A percentile compares a stretch with the other conserved stretches of the same genome.
Evolutionary conservation across 2,797 vertebrate species (phyloP).

Genomic region (Echeneis naucrates): DNA sequence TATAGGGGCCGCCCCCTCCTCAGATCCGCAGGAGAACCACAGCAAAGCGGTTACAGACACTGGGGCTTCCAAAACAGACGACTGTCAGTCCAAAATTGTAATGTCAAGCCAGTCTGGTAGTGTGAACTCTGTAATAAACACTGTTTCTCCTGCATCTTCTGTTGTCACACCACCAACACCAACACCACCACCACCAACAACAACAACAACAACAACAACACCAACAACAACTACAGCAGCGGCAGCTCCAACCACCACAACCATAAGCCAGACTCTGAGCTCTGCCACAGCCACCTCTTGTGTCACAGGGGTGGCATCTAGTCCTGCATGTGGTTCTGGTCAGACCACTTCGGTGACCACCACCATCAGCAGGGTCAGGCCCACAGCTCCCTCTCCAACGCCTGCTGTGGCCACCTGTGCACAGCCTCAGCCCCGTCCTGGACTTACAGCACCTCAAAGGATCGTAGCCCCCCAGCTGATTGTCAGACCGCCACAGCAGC

Average conservation of each 20-base stretch:
- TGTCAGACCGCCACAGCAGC: slow-evolving; percentile 89
- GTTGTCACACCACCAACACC: slow-evolving; percentile 68
- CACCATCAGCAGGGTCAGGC: slow-evolving; percentile 74
- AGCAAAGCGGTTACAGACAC: slow-evolving; percentile 66
- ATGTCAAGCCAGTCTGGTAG: slow-evolving; percentile 71
- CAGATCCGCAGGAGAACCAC: slow-evolving; percentile 72
- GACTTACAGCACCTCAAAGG: slow-evolving; percentile 81
- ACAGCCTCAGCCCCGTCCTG: slow-evolving; percentile 82
- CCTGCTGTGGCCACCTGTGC: slow-evolving; percentile 66
- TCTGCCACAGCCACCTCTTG: slow-evolving; percentile 55
- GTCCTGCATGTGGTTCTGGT: slow-evolving; percentile 64
- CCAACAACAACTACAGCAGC: slow-evolving; percentile 49
- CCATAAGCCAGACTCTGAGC: slow-evolving; percentile 67
- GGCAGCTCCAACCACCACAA: slow-evolving; percentile 61
- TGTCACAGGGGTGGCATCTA: slow-evolving; percentile 67
- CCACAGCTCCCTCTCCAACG: slow-evolving; percentile 67
- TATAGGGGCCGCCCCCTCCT: slow-evolving; percentile 55
- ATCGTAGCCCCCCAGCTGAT: slow-evolving; percentile 89
- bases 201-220: no score
- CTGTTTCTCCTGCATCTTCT: slow-evolving; percentile 61
- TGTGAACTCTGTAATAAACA: slow-evolving; percentile 77
- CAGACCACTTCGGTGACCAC: slow-evolving; percentile 68
- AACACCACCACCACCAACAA: no score
- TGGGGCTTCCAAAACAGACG: slow-evolving; percentile 73
- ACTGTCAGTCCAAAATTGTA: slow-evolving; percentile 81